Evolutionary conservation across 2,888 invertebrate species (phyloP).

Genomic region (Pteria penguin): DNA sequence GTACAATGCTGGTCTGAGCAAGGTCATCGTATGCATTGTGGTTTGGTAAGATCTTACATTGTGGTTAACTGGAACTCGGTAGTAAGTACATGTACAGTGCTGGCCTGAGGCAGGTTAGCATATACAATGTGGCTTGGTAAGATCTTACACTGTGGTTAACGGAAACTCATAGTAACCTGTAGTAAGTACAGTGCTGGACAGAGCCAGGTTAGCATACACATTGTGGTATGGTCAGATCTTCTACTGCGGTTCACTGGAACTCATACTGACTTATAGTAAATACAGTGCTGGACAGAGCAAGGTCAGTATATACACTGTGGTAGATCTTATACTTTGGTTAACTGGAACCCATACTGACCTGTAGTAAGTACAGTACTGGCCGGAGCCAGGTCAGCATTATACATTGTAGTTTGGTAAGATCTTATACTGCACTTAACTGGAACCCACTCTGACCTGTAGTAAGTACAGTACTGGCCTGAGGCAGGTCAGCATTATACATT

Average conservation of each 20-base stretch:
- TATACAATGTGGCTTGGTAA: constrained; percentile 97
- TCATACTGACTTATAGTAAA: constrained; percentile 88
- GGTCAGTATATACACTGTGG: constrained; percentile 95
- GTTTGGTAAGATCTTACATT: constrained; percentile 88
- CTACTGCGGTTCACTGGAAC: no score
- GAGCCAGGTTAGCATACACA: no score
- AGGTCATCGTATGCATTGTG: constrained; percentile 96
- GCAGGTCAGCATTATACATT: constrained; percentile 96
- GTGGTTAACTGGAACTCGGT: no score
- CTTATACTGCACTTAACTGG: no score
- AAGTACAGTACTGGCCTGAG: constrained; percentile 91
- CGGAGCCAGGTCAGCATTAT: constrained; percentile 94
- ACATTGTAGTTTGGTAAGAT: constrained; percentile 96
- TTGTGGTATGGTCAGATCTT: no score
- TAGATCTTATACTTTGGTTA: no score
- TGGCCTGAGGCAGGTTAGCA: constrained; percentile 94
- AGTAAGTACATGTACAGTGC: constrained; percentile 87
- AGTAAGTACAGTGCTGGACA: no score
- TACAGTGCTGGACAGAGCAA: constrained; percentile 92
- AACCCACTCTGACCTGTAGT: constrained; percentile 85
- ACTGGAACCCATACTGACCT: constrained; percentile 84
- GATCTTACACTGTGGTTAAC: no score
- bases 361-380: constrained; percentile 92
- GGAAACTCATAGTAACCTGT: no score
- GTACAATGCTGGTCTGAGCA: constrained; percentile 91